A percentile compares a stretch with the other conserved stretches of the same genome.
Conservation (phyloP, 2,113 vertebrate genomes). For the Argyrosomus japonicus region DNA sequence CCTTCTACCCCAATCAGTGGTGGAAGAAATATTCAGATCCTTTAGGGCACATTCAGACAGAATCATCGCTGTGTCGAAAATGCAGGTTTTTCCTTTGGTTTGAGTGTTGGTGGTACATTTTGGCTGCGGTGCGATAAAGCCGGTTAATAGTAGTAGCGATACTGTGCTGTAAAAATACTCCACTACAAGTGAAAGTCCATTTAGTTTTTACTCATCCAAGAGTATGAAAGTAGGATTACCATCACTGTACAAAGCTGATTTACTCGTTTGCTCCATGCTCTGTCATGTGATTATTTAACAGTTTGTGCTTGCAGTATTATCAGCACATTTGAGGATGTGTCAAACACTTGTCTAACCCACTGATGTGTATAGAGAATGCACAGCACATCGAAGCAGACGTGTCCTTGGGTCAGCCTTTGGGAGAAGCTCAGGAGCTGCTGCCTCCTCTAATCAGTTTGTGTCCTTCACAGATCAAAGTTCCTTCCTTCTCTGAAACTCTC, state of each 20-base stretch:
- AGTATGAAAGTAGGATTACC: background rate
- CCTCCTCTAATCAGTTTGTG: slow-evolving; percentile 18
- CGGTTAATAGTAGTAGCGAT: no score
- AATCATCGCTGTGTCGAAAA: no score
- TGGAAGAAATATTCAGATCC: background rate
- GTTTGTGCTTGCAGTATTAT: background rate
- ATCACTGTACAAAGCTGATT: background rate
- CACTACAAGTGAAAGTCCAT: no score
- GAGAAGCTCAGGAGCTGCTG: background rate
- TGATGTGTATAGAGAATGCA: background rate
- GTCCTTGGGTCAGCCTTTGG: background rate
- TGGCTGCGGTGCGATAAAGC: no score
- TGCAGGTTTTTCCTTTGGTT: no score
- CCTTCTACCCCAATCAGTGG: background rate
- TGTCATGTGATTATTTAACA: background rate
- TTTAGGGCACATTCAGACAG: no score
- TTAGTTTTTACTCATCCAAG: no score
- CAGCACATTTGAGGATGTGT: background rate
- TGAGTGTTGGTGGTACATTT: no score
- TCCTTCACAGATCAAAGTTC: slow-evolving; percentile 90
- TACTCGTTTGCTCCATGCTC: background rate
- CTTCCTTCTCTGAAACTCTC: slow-evolving; percentile 97
- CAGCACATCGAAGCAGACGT: background rate
- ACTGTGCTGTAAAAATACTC: no score
- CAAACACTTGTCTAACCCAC: background rate